A percentile compares a stretch with the other conserved stretches of the same genome.
These are phyloP conservation scores for Tiliacea aurago DNA, from an alignment of 2,888 invertebrate species.

Conservation along the genomic window DNA sequence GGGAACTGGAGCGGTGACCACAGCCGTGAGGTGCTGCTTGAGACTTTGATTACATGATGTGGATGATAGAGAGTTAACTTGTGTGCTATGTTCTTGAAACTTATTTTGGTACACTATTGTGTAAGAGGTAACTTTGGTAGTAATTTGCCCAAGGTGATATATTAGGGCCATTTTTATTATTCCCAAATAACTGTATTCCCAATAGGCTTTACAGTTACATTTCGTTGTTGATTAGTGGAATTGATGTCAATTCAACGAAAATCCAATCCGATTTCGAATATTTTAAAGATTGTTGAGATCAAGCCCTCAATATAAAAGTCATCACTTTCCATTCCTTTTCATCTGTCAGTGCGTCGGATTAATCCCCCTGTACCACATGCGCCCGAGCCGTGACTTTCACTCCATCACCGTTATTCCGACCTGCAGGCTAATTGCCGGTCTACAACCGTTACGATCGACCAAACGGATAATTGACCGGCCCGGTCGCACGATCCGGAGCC, in stretches of 20 bases:
- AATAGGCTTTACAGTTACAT: background rate
- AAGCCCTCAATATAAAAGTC: constrained; percentile 16
- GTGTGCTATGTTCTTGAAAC: background rate
- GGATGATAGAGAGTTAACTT: background rate
- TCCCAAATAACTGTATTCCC: background rate
- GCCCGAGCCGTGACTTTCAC: constrained; percentile 45
- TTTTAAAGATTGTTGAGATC: constrained; percentile 21
- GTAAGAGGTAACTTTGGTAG: background rate
- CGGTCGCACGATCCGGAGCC: constrained; percentile 13
- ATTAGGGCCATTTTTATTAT: background rate
- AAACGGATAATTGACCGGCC: constrained; percentile 40
- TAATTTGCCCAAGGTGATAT: background rate
- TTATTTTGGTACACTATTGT: background rate
- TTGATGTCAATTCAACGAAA: constrained; percentile 11
- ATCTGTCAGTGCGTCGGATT: constrained; percentile 11
- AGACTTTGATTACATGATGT: background rate
- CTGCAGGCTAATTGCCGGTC: constrained; percentile 42
- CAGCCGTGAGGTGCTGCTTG: constrained; percentile 25
- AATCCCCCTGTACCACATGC: constrained; percentile 26
- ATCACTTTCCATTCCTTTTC: constrained; percentile 38
- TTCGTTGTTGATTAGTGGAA: background rate
- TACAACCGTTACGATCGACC: constrained; percentile 42
- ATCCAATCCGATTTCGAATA: background rate
- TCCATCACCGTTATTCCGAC: constrained; percentile 30
- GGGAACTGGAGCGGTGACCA: constrained; percentile 45